phyloP scores from a whole-genome alignment of 2,113 vertebrate genomes.

The Neogale vison region DNA sequence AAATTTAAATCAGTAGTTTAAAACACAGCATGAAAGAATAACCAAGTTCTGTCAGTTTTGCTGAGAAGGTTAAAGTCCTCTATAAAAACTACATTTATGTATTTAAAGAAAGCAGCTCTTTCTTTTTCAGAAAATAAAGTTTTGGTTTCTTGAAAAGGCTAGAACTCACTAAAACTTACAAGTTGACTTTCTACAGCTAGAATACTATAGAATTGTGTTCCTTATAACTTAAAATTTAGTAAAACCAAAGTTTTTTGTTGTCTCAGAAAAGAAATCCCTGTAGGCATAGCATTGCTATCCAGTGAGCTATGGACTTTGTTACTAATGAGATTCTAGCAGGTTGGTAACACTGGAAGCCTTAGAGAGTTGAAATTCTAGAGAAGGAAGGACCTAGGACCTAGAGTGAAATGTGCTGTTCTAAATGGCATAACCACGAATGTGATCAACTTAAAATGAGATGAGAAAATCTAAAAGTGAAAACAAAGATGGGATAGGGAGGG shows the following conservation, averaged over 20 bases:
- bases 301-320: background rate
- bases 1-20: constrained; percentile 5
- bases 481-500: too few species aligned
- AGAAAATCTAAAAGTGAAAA: background rate
- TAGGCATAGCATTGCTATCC: constrained; percentile 19
- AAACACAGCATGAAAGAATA: background rate
- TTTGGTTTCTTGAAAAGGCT: background rate
- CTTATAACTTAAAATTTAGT: constrained; percentile 1
- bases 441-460: constrained; percentile 17
- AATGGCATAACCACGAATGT: background rate
- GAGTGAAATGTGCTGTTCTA: constrained; percentile 33
- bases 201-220: background rate
- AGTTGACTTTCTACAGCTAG: background rate
- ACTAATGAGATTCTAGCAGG: constrained; percentile 41
- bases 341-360: constrained; percentile 10
- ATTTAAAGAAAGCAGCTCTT: background rate
- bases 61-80: background rate
- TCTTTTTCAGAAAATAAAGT: constrained; percentile 17
- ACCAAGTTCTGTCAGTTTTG: background rate
- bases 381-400: background rate
- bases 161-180: background rate
- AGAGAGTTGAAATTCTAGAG: constrained; percentile 22
- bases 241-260: background rate
- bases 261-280: background rate
- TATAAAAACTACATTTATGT: background rate